Conservation (phyloP, 2,113 vertebrate genomes). For the Oncorhynchus nerka region DNA sequence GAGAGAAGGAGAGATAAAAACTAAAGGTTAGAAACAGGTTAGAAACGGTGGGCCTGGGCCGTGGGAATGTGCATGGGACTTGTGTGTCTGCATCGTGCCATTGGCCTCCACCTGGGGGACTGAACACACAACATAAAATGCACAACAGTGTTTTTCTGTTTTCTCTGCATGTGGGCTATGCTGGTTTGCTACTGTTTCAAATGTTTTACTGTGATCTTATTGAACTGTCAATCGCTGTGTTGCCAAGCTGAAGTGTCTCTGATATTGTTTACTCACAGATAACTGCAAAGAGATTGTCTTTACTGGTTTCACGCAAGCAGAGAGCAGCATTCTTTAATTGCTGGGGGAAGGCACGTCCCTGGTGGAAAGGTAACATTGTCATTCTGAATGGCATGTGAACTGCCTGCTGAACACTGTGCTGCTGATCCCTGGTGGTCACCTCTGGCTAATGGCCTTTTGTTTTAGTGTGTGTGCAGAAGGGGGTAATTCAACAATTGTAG, state of each 20-base stretch:
- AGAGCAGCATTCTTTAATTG: conserved; percentile 91
- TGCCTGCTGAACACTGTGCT: neutral
- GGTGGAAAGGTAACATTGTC: conserved; percentile 82
- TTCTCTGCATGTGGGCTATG: conserved; percentile 51
- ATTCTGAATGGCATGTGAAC: conserved; percentile 42
- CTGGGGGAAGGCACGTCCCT: conserved; percentile 78
- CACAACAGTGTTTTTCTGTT: conserved; percentile 18
- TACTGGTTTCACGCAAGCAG: conserved; percentile 92
- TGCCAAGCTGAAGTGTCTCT: conserved; percentile 79
- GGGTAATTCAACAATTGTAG: conserved; percentile 36
- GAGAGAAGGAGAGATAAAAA: neutral
- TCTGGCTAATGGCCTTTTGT: neutral
- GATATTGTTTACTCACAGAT: conserved; percentile 91
- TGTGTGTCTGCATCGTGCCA: conserved; percentile 65
- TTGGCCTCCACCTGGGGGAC: conserved; percentile 45
- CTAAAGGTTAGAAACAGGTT: neutral
- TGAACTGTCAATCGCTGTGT: conserved; percentile 40
- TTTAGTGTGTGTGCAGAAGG: conserved; percentile 15
- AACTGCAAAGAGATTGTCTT: conserved; percentile 95
- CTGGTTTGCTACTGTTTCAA: conserved; percentile 70
- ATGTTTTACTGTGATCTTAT: conserved; percentile 2
- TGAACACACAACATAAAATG: conserved; percentile 30
- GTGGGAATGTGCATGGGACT: conserved; percentile 62
- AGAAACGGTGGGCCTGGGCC: conserved; percentile 40
- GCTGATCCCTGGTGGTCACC: too few relatives aligned